Evolutionary conservation across 2,797 vertebrate species (phyloP), one percentile per base, ranked within the genome.

Genomic region (Botia kubotai): DNA sequence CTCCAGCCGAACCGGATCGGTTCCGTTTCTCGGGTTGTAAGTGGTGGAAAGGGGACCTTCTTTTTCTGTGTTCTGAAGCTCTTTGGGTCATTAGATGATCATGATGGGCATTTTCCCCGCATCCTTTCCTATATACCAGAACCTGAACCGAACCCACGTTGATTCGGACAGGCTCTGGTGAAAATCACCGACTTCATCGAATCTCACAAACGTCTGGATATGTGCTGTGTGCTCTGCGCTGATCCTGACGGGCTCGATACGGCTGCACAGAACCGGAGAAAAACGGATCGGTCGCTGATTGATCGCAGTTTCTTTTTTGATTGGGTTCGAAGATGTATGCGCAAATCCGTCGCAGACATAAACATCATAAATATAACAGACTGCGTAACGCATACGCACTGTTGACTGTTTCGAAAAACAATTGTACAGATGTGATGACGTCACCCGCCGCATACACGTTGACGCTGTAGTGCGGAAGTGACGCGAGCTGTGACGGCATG

Each of bases 41-140:
- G 33, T 50, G 17, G 68, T 26, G 16, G 14, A 33, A 29, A 11
- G 16, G 23, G 2, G 4, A 46, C 85, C 72, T 73, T 91, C 90
- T 93, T 93, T 88, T 93, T 94, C 90, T 92, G 91, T 90, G 88
- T 89, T 86, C 90, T 91, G 57, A 19, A 67, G 57, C 62, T 76
- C 33, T 81, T 89, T 88, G 89, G 62, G 88, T 93, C 92, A 91
- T 86, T 88, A 91, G 92, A 85, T 89, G 89, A 90, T 91, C 92
- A 90, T 91, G 90, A 90, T 90, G 89, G 90, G 90, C 91, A 90
- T 89, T 91, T 89, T 7, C 89, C 80, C 90, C 89, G 90, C 94
- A 92, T 95, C 93, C 93, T 93, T 93, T 95, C 85, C 90, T 84
- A 84, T 81, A 74, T 67, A 89, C 50, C 71, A 66, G n/a, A 69